Evolutionary conservation across 2,113 vertebrate genomes (phyloP), one percentile per base, ranked within the genome.

Genomic region (Microcebus jonahi): DNA sequence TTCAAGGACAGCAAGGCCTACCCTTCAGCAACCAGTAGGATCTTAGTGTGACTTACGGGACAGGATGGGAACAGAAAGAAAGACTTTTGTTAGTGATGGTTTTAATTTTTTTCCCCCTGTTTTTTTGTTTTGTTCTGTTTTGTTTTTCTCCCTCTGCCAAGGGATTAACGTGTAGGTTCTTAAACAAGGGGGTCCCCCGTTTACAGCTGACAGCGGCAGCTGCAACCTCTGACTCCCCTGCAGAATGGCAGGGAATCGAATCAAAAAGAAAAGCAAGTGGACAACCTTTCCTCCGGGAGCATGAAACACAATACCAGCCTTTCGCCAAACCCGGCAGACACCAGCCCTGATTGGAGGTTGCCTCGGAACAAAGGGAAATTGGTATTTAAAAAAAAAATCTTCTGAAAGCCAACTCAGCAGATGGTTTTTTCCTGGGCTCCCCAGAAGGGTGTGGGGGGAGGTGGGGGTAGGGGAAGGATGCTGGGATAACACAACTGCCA

Each of bases 171-270:
- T 96, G 96, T 76, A 97, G 94, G 85, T 97, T 98, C 98, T 98
- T 98, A 98, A 98, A 97, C 98, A 98, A 98, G 96, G 94, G 98
- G 98, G 97, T 98, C 98, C 98, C 98, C 98, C 97, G 88, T 97
- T 73, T 96, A 97, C 98, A 99, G 98, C 98, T 98, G 98, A 98
- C 98, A 97, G 98, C 80, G 88, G 98, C 99, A 99, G 98, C 99
- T 99, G 98, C 98, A 98, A 93, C 98, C 98, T 98, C 98, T 97
- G 97, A 98, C 98, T 98, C 88, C 96, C 97, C 98, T 17, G 0
- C 95, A 96, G 98, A 98, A 97, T 98, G 98, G 98, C 98, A 98
- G 98, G 98, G 98, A 98, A 99, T 98, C 94, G n/a, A 99, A 99
- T 99, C 98, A 98, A 98, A 98, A 97, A 97, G 98, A 98, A 98